Percentiles rank a stretch among this genome's conserved stretches.
These are phyloP conservation scores for Isichthys henryi DNA, from an alignment of 2,113 vertebrate genomes.

Conservation along the genomic window DNA sequence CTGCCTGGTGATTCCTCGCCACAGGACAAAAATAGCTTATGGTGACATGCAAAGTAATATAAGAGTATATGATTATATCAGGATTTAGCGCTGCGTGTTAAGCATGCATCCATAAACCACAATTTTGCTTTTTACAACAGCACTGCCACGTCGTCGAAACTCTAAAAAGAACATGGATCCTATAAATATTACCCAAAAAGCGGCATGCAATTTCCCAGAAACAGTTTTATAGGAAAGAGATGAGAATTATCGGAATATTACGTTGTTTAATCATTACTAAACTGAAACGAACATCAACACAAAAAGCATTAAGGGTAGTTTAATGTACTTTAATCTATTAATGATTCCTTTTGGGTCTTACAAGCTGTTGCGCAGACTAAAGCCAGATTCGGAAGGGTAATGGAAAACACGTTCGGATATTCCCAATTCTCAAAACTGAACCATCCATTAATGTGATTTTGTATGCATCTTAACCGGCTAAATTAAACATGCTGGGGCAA, in stretches of 20 bases:
- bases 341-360: background rate
- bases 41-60: background rate
- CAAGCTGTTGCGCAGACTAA: background rate
- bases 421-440: background rate
- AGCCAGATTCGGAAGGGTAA: conserved; percentile 4
- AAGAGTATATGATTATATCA: background rate
- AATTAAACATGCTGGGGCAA: conserved; percentile 18
- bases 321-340: background rate
- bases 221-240: background rate
- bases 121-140: background rate
- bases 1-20: background rate
- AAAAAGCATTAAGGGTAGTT: background rate
- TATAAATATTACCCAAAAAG: background rate
- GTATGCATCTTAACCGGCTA: conserved; percentile 9
- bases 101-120: background rate
- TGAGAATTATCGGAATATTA: background rate
- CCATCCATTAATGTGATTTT: conserved; percentile 6
- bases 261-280: background rate
- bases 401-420: background rate
- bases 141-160: background rate
- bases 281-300: background rate
- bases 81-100: background rate
- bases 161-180: background rate
- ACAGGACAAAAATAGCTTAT: background rate
- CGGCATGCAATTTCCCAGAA: background rate